These are phyloP conservation scores for Oxyscelio sp. DNA, from an alignment of 2,888 invertebrate genomes.

Conservation along the genomic window DNA sequence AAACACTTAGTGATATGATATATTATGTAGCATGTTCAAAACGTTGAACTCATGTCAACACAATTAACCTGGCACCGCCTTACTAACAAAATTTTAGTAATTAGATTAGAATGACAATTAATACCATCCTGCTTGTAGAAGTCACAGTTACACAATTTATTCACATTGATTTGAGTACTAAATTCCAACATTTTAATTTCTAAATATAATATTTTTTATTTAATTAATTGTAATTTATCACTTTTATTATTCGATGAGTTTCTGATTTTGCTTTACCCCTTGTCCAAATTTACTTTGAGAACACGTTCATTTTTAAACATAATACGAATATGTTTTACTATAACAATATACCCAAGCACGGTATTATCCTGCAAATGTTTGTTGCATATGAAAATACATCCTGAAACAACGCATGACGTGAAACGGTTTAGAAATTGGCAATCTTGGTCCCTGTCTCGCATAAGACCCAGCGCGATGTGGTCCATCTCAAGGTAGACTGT, in stretches of 20 bases:
- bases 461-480: constrained; percentile 84
- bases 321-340: constrained; percentile 5
- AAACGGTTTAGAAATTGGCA: constrained; percentile 82
- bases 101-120: background rate
- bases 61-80: background rate
- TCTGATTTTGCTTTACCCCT: constrained; percentile 5
- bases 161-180: constrained; percentile 24
- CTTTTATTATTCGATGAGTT: constrained; percentile 2
- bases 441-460: constrained; percentile 88
- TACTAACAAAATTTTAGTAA: background rate
- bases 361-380: constrained; percentile 40
- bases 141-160: constrained; percentile 1
- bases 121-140: background rate
- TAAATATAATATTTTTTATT: background rate
- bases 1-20: constrained; percentile 5
- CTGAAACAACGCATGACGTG: constrained; percentile 42
- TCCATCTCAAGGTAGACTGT: constrained; percentile 78
- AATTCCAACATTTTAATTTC: constrained; percentile 30
- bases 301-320: constrained; percentile 12
- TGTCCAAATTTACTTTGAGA: background rate
- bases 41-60: constrained; percentile 3
- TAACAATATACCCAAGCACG: constrained; percentile 37
- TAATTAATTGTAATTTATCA: constrained; percentile 1
- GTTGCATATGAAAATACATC: constrained; percentile 44
- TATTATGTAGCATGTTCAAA: constrained; percentile 28